phyloP scores from a whole-genome alignment of 2,888 invertebrate species.

The Cosmia trapezina region DNA sequence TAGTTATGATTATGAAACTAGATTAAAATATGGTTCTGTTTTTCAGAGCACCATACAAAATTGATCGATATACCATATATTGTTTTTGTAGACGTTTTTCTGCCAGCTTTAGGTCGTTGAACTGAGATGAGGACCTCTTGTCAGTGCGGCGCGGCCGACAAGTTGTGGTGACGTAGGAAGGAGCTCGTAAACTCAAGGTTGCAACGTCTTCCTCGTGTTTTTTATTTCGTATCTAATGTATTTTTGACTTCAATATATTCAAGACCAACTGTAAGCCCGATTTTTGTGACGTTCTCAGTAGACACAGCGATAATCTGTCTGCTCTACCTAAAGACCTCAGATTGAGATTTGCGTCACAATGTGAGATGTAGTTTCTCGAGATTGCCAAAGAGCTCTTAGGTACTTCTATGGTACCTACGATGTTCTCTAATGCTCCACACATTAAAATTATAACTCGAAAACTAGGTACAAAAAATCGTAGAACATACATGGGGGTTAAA shows the following conservation, averaged over 20 bases:
- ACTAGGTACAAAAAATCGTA: too few relatives aligned
- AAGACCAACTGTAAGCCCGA: background rate
- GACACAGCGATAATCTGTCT: background rate
- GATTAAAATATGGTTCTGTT: background rate
- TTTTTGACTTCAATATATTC: background rate
- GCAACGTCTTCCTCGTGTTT: constrained; percentile 25
- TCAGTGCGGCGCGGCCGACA: constrained; percentile 25
- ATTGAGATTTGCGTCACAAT: too few relatives aligned
- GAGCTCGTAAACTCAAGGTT: constrained; percentile 52
- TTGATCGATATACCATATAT: constrained; percentile 15
- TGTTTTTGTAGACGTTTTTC: constrained; percentile 38
- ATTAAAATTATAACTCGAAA: too few relatives aligned
- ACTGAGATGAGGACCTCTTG: constrained; percentile 43
- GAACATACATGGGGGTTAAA: too few relatives aligned
- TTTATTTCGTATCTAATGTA: constrained; percentile 9
- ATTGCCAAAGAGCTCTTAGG: background rate
- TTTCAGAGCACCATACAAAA: background rate
- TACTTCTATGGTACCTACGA: background rate
- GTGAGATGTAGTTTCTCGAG: background rate
- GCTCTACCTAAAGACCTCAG: background rate
- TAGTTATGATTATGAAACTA: too few relatives aligned
- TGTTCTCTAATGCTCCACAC: background rate
- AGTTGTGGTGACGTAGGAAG: constrained; percentile 49
- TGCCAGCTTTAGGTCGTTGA: constrained; percentile 40
- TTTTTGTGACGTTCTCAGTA: background rate